Evolutionary conservation across 2,888 invertebrate genomes (phyloP).

Genomic region (Mayetiola destructor): DNA sequence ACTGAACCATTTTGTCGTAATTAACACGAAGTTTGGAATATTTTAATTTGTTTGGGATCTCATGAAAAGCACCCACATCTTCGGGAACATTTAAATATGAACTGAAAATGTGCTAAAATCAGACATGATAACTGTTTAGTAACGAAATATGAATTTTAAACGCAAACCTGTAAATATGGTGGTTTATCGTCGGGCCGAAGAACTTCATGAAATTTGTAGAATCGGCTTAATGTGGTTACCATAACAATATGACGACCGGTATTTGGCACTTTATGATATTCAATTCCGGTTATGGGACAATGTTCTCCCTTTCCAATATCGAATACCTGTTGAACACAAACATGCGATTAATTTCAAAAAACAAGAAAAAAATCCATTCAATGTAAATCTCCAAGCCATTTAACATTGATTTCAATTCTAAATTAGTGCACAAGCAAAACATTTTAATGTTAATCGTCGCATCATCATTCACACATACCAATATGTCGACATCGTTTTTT

Average conservation of each 20-base stretch:
- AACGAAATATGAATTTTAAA: background rate
- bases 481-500: constrained; percentile 56
- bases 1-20: constrained; percentile 47
- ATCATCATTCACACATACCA: constrained; percentile 41
- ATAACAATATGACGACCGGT: constrained; percentile 66
- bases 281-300: constrained; percentile 74
- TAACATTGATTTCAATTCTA: background rate
- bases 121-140: background rate
- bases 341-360: constrained; percentile 14
- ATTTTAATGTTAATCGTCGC: too few relatives aligned
- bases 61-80: constrained; percentile 44
- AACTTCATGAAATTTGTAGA: constrained; percentile 79
- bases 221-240: constrained; percentile 64
- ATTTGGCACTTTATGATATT: constrained; percentile 59
- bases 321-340: constrained; percentile 49
- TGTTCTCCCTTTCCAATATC: constrained; percentile 67
- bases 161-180: constrained; percentile 32
- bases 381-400: constrained; percentile 5
- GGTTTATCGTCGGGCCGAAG: constrained; percentile 63
- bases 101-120: constrained; percentile 61
- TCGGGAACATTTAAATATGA: constrained; percentile 59
- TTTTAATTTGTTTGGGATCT: constrained; percentile 54
- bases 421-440: too few relatives aligned
- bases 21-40: constrained; percentile 70
- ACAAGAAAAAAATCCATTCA: background rate